Conservation (phyloP, 2,888 invertebrate species). For the Drosophila falleni region DNA sequence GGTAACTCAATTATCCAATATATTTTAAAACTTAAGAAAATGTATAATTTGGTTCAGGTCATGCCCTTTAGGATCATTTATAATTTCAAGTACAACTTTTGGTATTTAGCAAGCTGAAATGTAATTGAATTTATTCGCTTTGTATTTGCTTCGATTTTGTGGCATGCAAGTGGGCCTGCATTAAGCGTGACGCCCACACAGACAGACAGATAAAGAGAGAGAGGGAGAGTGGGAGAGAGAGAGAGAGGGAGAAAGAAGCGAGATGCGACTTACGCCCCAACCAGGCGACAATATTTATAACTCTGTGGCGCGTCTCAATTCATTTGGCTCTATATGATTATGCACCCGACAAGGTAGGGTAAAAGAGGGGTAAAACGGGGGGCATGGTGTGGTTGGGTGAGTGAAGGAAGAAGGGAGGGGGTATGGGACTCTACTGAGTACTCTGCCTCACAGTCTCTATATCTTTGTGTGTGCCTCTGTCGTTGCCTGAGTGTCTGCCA, state of each 20-base stretch:
- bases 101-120: constrained; percentile 9
- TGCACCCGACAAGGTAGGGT: constrained; percentile 12
- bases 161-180: constrained; percentile 44
- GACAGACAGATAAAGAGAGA: constrained; percentile 13
- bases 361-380: not conserved
- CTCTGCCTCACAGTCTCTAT: constrained; percentile 21
- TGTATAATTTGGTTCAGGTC: not conserved
- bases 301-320: constrained; percentile 77
- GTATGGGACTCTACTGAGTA: not conserved
- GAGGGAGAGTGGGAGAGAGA: not conserved
- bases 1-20: no score
- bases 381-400: not conserved
- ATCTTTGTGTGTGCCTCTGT: constrained; percentile 25
- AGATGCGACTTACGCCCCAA: constrained; percentile 56
- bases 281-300: constrained; percentile 77
- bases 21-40: no score
- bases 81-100: not conserved
- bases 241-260: constrained; percentile 5
- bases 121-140: constrained; percentile 7
- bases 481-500: constrained; percentile 75
- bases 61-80: constrained; percentile 1
- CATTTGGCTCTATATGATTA: constrained; percentile 68
- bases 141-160: constrained; percentile 42
- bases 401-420: not conserved
- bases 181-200: constrained; percentile 59